Evolutionary conservation across 1,140 invertebrate species (phyloP).

Genomic region (Eciton burchellii): DNA sequence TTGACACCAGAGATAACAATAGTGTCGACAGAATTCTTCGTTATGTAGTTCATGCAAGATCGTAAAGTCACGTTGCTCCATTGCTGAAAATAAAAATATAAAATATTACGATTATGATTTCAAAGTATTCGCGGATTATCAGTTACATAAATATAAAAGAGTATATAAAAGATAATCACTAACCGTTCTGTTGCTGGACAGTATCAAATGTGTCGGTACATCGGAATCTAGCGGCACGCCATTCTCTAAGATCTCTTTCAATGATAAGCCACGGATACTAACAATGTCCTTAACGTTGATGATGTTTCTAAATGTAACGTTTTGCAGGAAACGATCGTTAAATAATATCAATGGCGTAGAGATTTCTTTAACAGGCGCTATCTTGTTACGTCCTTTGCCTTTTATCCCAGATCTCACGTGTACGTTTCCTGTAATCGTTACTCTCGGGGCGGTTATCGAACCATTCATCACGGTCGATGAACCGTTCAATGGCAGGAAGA

Average conservation of each 20-base stretch:
- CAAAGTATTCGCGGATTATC: too few relatives aligned
- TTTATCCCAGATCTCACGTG: constrained; percentile 58
- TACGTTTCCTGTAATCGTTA: constrained; percentile 62
- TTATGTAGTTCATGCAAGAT: constrained; percentile 69
- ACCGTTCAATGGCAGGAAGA: constrained; percentile 73
- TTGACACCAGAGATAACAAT: constrained; percentile 74
- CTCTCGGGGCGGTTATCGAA: constrained; percentile 64
- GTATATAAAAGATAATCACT: constrained; percentile 33
- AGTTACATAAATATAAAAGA: not conserved
- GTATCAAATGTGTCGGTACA: constrained; percentile 67
- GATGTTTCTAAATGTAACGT: constrained; percentile 68
- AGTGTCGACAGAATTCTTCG: constrained; percentile 49
- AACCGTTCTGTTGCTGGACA: constrained; percentile 63
- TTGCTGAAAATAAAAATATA: constrained; percentile 56
- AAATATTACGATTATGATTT: constrained; percentile 4
- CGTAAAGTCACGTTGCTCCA: constrained; percentile 73
- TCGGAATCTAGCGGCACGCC: constrained; percentile 65
- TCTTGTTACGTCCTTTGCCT: constrained; percentile 57
- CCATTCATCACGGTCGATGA: constrained; percentile 59
- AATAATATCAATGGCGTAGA: constrained; percentile 39
- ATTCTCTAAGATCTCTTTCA: constrained; percentile 67
- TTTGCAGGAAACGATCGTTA: constrained; percentile 61
- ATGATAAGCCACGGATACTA: constrained; percentile 60
- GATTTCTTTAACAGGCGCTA: constrained; percentile 60
- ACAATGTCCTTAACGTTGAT: constrained; percentile 65